phyloP scores from a whole-genome alignment of 2,888 invertebrate species.

The Micoletzkya japonica region DNA sequence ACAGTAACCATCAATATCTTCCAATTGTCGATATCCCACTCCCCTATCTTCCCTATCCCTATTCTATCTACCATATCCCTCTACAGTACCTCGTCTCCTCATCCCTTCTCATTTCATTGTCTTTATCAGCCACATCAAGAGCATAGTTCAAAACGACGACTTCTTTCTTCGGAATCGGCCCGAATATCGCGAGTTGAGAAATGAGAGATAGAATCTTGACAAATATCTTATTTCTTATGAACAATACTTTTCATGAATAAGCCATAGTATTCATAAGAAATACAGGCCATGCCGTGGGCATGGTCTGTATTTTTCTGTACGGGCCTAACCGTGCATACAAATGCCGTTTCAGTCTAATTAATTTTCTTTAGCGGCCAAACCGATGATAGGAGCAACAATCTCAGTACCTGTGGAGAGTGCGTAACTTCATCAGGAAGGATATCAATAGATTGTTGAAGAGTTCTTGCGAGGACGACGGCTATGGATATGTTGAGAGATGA shows the following conservation, averaged over 20 bases:
- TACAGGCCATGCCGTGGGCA: no score
- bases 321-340: no score
- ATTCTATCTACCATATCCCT: conserved; percentile 7
- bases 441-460: conserved; percentile 4
- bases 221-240: not conserved
- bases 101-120: not conserved
- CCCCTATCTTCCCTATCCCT: not conserved
- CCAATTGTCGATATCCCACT: not conserved
- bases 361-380: no score
- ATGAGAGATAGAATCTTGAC: conserved; percentile 14
- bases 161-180: conserved; percentile 50
- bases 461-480: conserved; percentile 35
- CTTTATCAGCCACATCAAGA: conserved; percentile 11
- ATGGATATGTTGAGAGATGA: conserved; percentile 38
- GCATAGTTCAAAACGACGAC: conserved; percentile 11
- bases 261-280: no score
- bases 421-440: no score
- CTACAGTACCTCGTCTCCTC: not conserved
- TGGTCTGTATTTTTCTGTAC: no score
- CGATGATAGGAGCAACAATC: no score
- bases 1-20: not conserved
- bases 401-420: no score
- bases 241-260: not conserved
- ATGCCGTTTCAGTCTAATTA: no score
- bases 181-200: conserved; percentile 37